These are phyloP conservation scores for Leptopilina clavipes DNA, from an alignment of 1,140 invertebrate genomes.

Conservation along the genomic window DNA sequence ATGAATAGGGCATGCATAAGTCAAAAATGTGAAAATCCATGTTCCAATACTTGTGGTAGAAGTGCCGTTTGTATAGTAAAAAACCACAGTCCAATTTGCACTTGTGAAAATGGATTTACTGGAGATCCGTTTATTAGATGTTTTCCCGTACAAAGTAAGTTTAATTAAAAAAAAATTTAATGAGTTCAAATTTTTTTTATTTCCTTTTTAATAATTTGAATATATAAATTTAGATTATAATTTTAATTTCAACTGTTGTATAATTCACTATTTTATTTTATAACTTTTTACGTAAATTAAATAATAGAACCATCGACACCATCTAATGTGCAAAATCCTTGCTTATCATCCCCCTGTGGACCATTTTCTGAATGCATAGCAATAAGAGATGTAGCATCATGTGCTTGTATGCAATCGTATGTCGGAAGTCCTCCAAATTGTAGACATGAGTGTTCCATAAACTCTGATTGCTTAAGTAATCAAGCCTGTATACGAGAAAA, in stretches of 20 bases:
- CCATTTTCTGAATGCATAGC: slow-evolving; percentile 81
- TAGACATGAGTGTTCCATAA: slow-evolving; percentile 74
- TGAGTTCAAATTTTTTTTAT: slow-evolving; percentile 31
- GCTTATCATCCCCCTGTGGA: slow-evolving; percentile 82
- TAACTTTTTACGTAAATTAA: neutral
- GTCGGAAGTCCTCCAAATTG: slow-evolving; percentile 77
- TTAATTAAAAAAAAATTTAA: slow-evolving; percentile 44
- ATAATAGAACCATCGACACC: slow-evolving; percentile 42
- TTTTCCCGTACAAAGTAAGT: slow-evolving; percentile 58
- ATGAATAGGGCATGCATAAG: slow-evolving; percentile 78
- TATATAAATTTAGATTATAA: neutral
- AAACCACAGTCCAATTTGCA: slow-evolving; percentile 81
- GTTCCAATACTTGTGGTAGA: slow-evolving; percentile 80
- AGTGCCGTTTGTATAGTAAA: slow-evolving; percentile 80
- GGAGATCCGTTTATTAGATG: slow-evolving; percentile 77
- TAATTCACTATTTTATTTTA: neutral
- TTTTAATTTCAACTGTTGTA: no score
- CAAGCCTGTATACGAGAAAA: slow-evolving; percentile 75
- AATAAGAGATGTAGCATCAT: slow-evolving; percentile 76
- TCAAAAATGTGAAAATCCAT: slow-evolving; percentile 82
- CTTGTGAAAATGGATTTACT: slow-evolving; percentile 75
- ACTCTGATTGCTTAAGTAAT: slow-evolving; percentile 75
- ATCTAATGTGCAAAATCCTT: slow-evolving; percentile 77
- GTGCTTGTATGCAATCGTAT: slow-evolving; percentile 76
- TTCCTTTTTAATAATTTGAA: neutral